These are phyloP conservation scores for Oryzias woworae DNA, from an alignment of 2,113 vertebrate species.

Conservation along the genomic window DNA sequence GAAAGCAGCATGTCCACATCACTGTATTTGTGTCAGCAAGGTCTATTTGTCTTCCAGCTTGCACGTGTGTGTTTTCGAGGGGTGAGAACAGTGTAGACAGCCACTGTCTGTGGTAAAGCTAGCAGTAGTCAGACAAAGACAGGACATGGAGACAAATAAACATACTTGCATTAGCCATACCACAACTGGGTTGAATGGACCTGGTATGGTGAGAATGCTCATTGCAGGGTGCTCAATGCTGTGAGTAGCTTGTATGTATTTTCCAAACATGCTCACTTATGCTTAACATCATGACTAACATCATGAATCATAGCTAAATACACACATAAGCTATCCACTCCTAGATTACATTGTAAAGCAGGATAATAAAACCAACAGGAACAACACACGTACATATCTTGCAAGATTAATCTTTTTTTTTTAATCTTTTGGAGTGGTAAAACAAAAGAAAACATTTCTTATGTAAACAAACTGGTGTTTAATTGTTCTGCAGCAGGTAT, in stretches of 20 bases:
- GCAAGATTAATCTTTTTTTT: neutral
- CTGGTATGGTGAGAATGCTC: conserved; percentile 70
- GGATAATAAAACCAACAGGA: conserved; percentile 21
- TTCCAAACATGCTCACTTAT: conserved; percentile 41
- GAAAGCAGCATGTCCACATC: conserved; percentile 71
- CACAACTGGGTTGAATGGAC: conserved; percentile 33
- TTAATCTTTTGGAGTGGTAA: neutral
- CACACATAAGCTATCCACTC: conserved; percentile 31
- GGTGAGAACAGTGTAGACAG: conserved; percentile 17
- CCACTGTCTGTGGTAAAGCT: conserved; percentile 41
- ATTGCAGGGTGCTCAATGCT: conserved; percentile 48
- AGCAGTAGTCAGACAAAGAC: conserved; percentile 49
- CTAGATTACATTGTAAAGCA: conserved; percentile 12
- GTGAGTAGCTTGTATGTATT: conserved; percentile 61
- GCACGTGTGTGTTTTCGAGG: conserved; percentile 4
- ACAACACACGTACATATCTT: neutral
- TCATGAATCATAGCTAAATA: conserved; percentile 50
- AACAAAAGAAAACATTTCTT: neutral
- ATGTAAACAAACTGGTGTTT: neutral
- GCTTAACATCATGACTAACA: conserved; percentile 44
- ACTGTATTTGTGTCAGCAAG: conserved; percentile 65
- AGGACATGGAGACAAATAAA: conserved; percentile 35
- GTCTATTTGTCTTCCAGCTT: conserved; percentile 57
- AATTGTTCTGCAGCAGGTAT: neutral
- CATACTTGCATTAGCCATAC: conserved; percentile 23